phyloP scores from a whole-genome alignment of 1,140 invertebrate genomes.

The Tetraneura akinire region DNA sequence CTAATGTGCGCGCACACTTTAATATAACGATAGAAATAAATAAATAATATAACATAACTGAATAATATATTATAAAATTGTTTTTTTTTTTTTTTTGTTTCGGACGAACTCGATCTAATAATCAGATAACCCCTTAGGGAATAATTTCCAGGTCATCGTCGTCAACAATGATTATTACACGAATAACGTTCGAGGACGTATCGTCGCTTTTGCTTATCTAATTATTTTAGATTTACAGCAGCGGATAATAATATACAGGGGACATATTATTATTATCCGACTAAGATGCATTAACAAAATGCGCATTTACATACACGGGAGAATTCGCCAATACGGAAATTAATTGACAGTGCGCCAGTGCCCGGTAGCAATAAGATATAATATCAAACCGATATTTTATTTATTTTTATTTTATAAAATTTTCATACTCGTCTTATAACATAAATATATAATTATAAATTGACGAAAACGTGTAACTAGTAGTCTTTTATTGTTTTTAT shows the following conservation, averaged over 20 bases:
- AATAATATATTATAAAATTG: not conserved
- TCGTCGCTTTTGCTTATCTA: not conserved
- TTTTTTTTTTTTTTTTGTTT: too few relatives aligned
- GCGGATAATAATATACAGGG: too few relatives aligned
- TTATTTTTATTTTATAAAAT: not conserved
- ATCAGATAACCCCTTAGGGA: not conserved
- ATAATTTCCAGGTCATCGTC: not conserved
- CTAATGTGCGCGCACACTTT: too few relatives aligned
- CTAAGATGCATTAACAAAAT: conserved; percentile 1
- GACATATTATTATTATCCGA: conserved; percentile 5
- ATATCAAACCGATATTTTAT: not conserved
- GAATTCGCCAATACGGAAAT: conserved; percentile 1
- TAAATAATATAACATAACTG: not conserved
- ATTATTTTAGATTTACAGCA: conserved; percentile 3
- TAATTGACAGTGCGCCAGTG: not conserved
- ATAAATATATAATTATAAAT: not conserved
- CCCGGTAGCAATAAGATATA: not conserved
- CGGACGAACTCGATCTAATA: not conserved
- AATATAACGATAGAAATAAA: too few relatives aligned
- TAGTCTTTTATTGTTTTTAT: not conserved
- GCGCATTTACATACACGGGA: not conserved
- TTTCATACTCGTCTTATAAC: not conserved
- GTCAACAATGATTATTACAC: too few relatives aligned
- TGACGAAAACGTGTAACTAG: too few relatives aligned
- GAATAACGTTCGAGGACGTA: conserved; percentile 3